Percentiles rank a stretch among this genome's conserved stretches.
Conservation (phyloP, 2,888 invertebrate species). For the Limenitis camilla region DNA sequence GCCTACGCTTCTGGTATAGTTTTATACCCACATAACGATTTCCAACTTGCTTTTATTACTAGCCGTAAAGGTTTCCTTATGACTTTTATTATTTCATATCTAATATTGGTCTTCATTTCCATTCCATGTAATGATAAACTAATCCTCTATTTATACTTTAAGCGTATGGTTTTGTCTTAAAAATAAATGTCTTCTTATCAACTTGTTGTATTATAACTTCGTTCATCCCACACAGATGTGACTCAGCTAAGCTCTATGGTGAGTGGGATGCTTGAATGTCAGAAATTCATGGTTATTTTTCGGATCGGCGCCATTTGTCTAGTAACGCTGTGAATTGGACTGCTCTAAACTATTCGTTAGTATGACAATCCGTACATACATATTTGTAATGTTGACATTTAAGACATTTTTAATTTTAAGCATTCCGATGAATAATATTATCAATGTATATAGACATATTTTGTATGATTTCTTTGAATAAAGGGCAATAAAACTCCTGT, state of each 20-base stretch:
- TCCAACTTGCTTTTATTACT: slow-evolving; percentile 17
- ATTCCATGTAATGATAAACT: slow-evolving; percentile 12
- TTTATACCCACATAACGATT: slow-evolving; percentile 14
- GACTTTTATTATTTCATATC: slow-evolving; percentile 19
- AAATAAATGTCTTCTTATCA: slow-evolving; percentile 10
- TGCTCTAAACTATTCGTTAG: slow-evolving; percentile 2
- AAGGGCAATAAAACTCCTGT: too few species aligned
- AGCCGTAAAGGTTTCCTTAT: slow-evolving; percentile 16
- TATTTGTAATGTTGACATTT: too few species aligned
- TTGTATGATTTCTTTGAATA: too few species aligned
- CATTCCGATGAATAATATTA: too few species aligned
- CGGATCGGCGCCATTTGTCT: slow-evolving; percentile 15
- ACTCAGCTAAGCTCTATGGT: slow-evolving; percentile 14
- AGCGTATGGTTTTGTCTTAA: slow-evolving; percentile 2
- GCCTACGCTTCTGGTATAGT: slow-evolving; percentile 21
- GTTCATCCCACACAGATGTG: slow-evolving; percentile 15
- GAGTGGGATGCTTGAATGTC: slow-evolving; percentile 20
- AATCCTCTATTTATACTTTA: slow-evolving; percentile 4
- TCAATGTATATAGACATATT: too few species aligned
- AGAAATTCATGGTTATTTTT: slow-evolving; percentile 17
- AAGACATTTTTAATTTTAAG: too few species aligned
- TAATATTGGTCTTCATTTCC: slow-evolving; percentile 14
- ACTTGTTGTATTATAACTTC: slow-evolving; percentile 3
- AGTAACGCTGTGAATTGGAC: not conserved
- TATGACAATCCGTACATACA: too few species aligned